Percentiles rank a stretch among this genome's conserved stretches.
Conservation (phyloP, 2,888 invertebrate genomes). For the Notodonta dromedarius region DNA sequence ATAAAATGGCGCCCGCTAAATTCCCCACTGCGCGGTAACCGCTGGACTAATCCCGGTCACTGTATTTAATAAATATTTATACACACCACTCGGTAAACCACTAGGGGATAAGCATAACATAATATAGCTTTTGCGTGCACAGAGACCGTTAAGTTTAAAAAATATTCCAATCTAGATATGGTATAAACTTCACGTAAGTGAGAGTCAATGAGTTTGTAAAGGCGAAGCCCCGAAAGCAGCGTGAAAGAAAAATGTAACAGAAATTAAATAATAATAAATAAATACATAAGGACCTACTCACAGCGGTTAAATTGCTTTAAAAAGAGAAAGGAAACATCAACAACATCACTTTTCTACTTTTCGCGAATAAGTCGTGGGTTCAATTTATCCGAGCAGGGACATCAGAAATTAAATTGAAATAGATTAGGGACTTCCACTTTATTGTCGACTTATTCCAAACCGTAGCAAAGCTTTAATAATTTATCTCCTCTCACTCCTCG, state of each 20-base stretch:
- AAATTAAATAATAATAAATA: too few relatives aligned
- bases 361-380: too few relatives aligned
- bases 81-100: slow-evolving; percentile 25
- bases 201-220: slow-evolving; percentile 23
- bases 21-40: slow-evolving; percentile 26
- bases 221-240: slow-evolving; percentile 12
- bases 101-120: slow-evolving; percentile 34
- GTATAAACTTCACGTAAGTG: slow-evolving; percentile 27
- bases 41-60: slow-evolving; percentile 32
- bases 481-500: too few relatives aligned
- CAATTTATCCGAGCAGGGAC: too few relatives aligned
- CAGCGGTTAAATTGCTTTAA: too few relatives aligned
- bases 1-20: slow-evolving; percentile 42
- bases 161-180: slow-evolving; percentile 37
- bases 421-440: too few relatives aligned
- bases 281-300: too few relatives aligned
- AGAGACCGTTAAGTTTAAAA: slow-evolving; percentile 34
- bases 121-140: slow-evolving; percentile 41
- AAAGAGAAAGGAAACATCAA: too few relatives aligned
- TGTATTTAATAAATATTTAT: slow-evolving; percentile 26
- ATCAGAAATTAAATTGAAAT: too few relatives aligned
- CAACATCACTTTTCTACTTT: too few relatives aligned
- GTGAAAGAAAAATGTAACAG: neutral
- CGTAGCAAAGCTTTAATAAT: too few relatives aligned
- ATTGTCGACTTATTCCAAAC: too few relatives aligned